phyloP scores from a whole-genome alignment of 2,113 vertebrate species.

The Marmota monax region DNA sequence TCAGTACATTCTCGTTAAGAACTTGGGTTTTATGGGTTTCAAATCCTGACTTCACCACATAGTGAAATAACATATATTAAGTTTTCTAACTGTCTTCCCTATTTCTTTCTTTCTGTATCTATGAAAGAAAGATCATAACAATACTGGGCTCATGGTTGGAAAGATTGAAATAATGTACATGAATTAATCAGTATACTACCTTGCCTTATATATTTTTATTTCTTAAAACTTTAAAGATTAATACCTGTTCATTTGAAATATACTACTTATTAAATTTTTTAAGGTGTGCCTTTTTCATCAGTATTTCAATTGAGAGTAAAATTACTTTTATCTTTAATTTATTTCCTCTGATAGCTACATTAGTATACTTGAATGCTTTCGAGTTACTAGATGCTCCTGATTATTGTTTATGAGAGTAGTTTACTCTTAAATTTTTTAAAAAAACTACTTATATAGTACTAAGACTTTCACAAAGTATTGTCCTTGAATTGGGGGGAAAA shows the following conservation, averaged over 20 bases:
- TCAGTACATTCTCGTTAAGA: conserved; percentile 5
- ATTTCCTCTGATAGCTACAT: background rate
- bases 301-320: conserved; percentile 46
- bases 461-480: conserved; percentile 58
- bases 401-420: conserved; percentile 57
- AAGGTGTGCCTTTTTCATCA: background rate
- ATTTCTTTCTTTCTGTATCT: background rate
- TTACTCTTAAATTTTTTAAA: conserved; percentile 46
- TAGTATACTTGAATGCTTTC: conserved; percentile 33
- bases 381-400: conserved; percentile 14
- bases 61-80: background rate
- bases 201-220: conserved; percentile 9
- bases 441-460: background rate
- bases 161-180: background rate
- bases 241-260: conserved; percentile 63
- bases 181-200: conserved; percentile 12
- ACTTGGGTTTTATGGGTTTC: background rate
- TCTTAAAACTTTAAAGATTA: conserved; percentile 48
- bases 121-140: conserved; percentile 25
- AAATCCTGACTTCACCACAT: background rate
- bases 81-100: background rate
- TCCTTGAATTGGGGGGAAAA: conserved; percentile 67
- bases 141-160: background rate
- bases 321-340: conserved; percentile 41
- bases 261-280: conserved; percentile 10